Evolutionary conservation across 2,113 vertebrate genomes (phyloP), one percentile per base, ranked within the genome.

Genomic region (Neolamprologus longior): DNA sequence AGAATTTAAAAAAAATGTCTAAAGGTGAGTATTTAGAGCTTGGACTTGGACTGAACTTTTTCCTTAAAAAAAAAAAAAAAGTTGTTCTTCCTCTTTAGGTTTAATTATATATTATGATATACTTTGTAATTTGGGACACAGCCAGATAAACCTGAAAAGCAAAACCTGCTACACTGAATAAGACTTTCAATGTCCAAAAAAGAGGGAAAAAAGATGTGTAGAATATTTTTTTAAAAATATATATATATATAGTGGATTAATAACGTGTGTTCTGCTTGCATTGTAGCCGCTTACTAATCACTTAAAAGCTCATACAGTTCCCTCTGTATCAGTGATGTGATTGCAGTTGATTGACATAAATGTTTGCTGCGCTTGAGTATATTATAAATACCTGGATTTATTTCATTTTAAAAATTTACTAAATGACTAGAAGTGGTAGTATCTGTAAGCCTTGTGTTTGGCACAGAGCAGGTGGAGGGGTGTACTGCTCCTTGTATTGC

Each of bases 281-380:
- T 95, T 95, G 89, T 37, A 86, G 81, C 94, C 68, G 61, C 92
- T 91, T 54, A 90, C 93, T 92, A 89, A 94, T 94, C 89, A 88
- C 37, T 45, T 68, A 79, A n/a, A 21, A 81, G 61, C 37, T 79
- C 92, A 92, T 94, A 88, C 61, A 85, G 15, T 35, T 11, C 63
- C 86, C 87, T 90, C 54, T 71, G 73, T 85, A 71, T 47, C 47
- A 83, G 86, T 92, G 86, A 71, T 55, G 86, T 87, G 80, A 50
- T 87, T 35, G 26, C 7, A n/a, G n/a, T 24, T 5, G 33, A 86
- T 53, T 6, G 24, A 66, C 7, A 11, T 13, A 61, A n/a, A 35
- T 33, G 10, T 19, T 2, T 21, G 6, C 19, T 28, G 7, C 14
- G 5, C 17, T 52, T 11, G 28, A 19, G 12, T 4, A n/a, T 53